Evolutionary conservation across 2,888 invertebrate genomes (phyloP).

Genomic region (Parnassius mnemosyne): DNA sequence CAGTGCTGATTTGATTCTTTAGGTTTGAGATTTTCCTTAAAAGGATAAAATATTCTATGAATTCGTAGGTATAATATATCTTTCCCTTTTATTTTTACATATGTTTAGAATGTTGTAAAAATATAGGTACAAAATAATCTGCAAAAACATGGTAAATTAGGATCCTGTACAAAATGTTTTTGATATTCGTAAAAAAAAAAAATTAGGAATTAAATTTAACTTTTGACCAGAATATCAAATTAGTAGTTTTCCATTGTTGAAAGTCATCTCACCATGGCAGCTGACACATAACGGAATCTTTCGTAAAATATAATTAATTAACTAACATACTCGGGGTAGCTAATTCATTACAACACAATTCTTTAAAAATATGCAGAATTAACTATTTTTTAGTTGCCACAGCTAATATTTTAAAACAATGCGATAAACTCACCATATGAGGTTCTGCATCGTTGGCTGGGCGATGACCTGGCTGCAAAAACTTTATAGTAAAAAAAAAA

Average conservation of each 20-base stretch:
- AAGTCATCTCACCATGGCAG: constrained; percentile 2
- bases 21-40: no score
- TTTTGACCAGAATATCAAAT: not conserved
- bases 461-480: constrained; percentile 40
- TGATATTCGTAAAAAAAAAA: not conserved
- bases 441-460: constrained; percentile 62
- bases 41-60: no score
- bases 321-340: not conserved
- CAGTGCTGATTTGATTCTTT: no score
- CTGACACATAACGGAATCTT: constrained; percentile 3
- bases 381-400: not conserved
- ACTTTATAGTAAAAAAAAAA: constrained; percentile 39
- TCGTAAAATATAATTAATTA: constrained; percentile 15
- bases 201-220: not conserved
- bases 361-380: no score
- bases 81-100: no score
- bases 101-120: no score
- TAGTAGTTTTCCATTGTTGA: not conserved
- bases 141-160: no score
- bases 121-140: no score
- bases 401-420: constrained; percentile 23
- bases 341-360: no score
- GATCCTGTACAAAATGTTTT: not conserved
- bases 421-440: constrained; percentile 59
- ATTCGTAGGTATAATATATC: no score